A percentile compares a stretch with the other conserved stretches of the same genome.
Conservation (phyloP, 2,888 invertebrate species). For the Poecilus cupreus region DNA sequence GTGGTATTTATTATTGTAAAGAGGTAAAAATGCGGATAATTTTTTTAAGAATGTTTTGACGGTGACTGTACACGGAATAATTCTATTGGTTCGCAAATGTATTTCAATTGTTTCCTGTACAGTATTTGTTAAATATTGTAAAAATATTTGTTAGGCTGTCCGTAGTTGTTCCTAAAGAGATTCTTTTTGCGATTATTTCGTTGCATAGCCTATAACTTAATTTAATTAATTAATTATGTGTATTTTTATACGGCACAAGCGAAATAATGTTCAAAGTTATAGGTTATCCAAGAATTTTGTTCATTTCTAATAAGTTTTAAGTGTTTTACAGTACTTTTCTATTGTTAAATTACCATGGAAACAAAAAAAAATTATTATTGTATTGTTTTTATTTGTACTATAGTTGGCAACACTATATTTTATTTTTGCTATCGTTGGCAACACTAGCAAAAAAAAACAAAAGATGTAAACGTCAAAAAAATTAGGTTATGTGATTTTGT, state of each 20-base stretch:
- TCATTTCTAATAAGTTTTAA: neutral
- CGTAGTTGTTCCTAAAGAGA: constrained; percentile 32
- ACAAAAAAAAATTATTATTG: neutral
- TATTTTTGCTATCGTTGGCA: too few species aligned
- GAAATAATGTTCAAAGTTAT: neutral
- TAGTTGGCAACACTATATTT: neutral
- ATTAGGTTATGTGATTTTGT: too few species aligned
- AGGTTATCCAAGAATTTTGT: neutral
- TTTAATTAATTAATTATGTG: neutral
- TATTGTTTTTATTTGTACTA: neutral
- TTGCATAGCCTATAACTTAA: constrained; percentile 15
- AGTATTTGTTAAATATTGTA: neutral
- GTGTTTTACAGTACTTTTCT: neutral
- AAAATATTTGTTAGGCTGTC: constrained; percentile 10
- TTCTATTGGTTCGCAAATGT: neutral
- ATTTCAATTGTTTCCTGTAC: too few species aligned
- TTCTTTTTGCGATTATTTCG: neutral
- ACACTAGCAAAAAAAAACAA: too few species aligned
- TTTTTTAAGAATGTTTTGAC: neutral
- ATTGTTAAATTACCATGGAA: neutral
- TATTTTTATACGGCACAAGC: neutral
- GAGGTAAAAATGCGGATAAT: constrained; percentile 11
- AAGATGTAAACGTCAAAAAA: too few species aligned
- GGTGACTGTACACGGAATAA: neutral
- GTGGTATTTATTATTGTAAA: neutral